Conservation (phyloP, 2,888 invertebrate genomes). For the Alsophila aescularia region DNA sequence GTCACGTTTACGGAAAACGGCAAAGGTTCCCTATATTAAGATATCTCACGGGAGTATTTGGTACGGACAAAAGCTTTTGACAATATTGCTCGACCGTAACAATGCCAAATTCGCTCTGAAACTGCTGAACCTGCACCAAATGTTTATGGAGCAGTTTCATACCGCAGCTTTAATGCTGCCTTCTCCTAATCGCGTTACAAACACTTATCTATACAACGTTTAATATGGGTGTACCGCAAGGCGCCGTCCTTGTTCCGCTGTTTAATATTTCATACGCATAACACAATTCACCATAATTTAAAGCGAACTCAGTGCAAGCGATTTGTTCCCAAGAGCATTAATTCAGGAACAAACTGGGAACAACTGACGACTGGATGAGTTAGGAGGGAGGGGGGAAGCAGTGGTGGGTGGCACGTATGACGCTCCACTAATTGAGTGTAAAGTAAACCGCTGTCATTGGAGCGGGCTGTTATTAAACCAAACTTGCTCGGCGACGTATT, state of each 20-base stretch:
- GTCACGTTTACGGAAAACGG: constrained; percentile 49
- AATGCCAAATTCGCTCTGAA: constrained; percentile 41
- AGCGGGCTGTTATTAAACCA: constrained; percentile 57
- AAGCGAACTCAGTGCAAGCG: constrained; percentile 43
- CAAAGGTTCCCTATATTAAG: constrained; percentile 46
- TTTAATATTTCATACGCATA: constrained; percentile 46
- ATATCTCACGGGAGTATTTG: constrained; percentile 43
- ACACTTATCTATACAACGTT: constrained; percentile 38
- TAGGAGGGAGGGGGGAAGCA: constrained; percentile 20
- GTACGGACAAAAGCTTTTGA: constrained; percentile 43
- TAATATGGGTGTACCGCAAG: constrained; percentile 42
- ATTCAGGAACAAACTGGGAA: constrained; percentile 41
- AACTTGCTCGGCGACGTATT: constrained; percentile 53
- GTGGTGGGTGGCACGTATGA: constrained; percentile 51
- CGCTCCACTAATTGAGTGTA: constrained; percentile 68
- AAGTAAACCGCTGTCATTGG: constrained; percentile 65
- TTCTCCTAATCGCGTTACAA: constrained; percentile 46
- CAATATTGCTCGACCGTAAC: constrained; percentile 36
- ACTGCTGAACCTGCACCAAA: constrained; percentile 34
- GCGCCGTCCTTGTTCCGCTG: constrained; percentile 41
- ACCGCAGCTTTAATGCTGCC: constrained; percentile 41
- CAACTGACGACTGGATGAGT: constrained; percentile 42
- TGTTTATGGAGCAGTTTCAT: constrained; percentile 44
- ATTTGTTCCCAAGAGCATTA: constrained; percentile 43
- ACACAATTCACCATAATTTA: constrained; percentile 43